phyloP scores from a whole-genome alignment of 2,113 vertebrate genomes.

The Trogon surrucura region DNA sequence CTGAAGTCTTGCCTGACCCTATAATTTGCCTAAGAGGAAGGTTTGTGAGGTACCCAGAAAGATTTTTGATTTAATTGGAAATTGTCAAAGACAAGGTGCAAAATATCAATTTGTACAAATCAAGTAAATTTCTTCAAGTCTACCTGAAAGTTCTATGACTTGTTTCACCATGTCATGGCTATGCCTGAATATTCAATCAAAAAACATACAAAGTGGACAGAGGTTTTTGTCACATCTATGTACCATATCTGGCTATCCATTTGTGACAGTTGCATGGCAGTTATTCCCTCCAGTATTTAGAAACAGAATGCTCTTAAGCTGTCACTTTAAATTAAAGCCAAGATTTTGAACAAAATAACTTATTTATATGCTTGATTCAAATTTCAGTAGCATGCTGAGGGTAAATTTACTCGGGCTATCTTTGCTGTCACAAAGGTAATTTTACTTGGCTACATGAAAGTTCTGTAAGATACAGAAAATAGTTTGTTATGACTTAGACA shows the following conservation, averaged over 20 bases:
- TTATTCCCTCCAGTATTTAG: slow-evolving; percentile 58
- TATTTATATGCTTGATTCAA: slow-evolving; percentile 78
- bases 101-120: neutral
- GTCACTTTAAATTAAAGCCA: slow-evolving; percentile 75
- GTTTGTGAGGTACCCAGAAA: neutral
- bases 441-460: slow-evolving; percentile 20
- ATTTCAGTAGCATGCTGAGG: slow-evolving; percentile 64
- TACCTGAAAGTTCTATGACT: neutral
- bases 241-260: slow-evolving; percentile 28
- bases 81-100: neutral
- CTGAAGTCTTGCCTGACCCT: neutral
- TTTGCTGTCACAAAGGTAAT: neutral
- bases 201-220: neutral
- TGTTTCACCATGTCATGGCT: neutral
- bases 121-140: neutral
- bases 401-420: slow-evolving; percentile 45
- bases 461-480: neutral
- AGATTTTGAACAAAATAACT: slow-evolving; percentile 69
- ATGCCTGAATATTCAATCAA: neutral
- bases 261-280: slow-evolving; percentile 52
- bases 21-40: neutral
- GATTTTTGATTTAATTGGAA: neutral
- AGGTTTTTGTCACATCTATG: slow-evolving; percentile 18
- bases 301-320: slow-evolving; percentile 73
- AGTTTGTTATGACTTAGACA: neutral